A percentile compares a stretch with the other conserved stretches of the same genome.
Conservation (phyloP, 2,888 invertebrate species). For the Apeira syringaria region DNA sequence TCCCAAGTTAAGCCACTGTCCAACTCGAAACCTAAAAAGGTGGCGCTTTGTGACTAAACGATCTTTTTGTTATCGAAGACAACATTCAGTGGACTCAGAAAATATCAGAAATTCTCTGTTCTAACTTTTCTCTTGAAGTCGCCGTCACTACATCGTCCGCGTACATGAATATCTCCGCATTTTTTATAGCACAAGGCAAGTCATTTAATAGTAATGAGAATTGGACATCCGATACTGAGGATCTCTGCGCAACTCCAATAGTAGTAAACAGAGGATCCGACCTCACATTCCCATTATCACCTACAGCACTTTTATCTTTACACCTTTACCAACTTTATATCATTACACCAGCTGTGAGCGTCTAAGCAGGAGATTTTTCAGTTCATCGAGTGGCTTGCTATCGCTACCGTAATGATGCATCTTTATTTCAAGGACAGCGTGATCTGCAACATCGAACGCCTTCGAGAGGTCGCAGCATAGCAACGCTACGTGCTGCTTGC, state of each 20-base stretch:
- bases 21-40: too few species aligned
- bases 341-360: not conserved
- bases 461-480: not conserved
- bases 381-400: too few species aligned
- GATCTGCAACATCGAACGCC: not conserved
- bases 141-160: not conserved
- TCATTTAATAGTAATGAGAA: not conserved
- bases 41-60: too few species aligned
- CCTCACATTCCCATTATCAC: not conserved
- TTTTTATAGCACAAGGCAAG: not conserved
- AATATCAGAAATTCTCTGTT: not conserved
- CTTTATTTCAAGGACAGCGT: too few species aligned
- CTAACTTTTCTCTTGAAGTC: not conserved
- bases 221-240: not conserved
- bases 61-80: too few species aligned
- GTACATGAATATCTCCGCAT: not conserved
- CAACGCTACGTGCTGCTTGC: not conserved
- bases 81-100: too few species aligned
- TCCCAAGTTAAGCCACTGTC: not conserved
- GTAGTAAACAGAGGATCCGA: not conserved
- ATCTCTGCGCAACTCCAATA: not conserved
- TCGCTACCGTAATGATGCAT: too few species aligned
- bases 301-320: too few species aligned
- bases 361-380: not conserved
- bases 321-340: too few species aligned